A percentile compares a stretch with the other conserved stretches of the same genome.
These are phyloP conservation scores for Tenthredo scrophulariae DNA, from an alignment of 2,888 invertebrate species.

Conservation along the genomic window DNA sequence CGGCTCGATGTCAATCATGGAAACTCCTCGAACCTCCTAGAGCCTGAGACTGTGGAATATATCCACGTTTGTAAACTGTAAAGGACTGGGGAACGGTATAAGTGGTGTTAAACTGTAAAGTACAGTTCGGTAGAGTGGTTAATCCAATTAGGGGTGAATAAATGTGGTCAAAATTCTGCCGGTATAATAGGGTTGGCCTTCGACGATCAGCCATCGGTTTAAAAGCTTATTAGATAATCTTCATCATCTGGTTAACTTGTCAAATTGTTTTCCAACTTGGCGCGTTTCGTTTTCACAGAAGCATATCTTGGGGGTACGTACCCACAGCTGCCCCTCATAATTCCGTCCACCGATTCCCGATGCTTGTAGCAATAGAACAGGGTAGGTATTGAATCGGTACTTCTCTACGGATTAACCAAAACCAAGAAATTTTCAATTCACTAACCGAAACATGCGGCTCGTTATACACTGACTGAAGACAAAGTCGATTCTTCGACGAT, in stretches of 20 bases:
- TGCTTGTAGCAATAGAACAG: not conserved
- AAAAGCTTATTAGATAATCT: slow-evolving; percentile 45
- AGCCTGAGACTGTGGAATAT: not conserved
- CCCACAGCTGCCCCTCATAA: not conserved
- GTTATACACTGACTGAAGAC: not conserved
- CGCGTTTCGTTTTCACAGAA: slow-evolving; percentile 15
- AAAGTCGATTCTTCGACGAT: not conserved
- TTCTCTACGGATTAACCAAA: slow-evolving; percentile 14
- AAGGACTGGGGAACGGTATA: not conserved
- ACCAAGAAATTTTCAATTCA: not conserved
- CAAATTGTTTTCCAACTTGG: slow-evolving; percentile 50
- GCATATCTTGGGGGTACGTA: too few species aligned
- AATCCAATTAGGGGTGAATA: slow-evolving; percentile 48
- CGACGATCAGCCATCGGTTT: slow-evolving; percentile 7
- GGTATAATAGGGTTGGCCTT: slow-evolving; percentile 15
- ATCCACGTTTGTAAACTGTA: slow-evolving; percentile 27
- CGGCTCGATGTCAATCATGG: slow-evolving; percentile 47
- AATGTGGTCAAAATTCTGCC: slow-evolving; percentile 43
- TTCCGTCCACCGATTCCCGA: not conserved
- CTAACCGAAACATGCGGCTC: not conserved
- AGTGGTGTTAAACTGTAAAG: not conserved
- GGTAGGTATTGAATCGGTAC: not conserved
- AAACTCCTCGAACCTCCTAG: slow-evolving; percentile 55
- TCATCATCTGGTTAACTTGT: slow-evolving; percentile 49
- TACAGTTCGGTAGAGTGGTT: slow-evolving; percentile 2